phyloP scores from a whole-genome alignment of 2,113 vertebrate genomes.

The Petroica traversi region DNA sequence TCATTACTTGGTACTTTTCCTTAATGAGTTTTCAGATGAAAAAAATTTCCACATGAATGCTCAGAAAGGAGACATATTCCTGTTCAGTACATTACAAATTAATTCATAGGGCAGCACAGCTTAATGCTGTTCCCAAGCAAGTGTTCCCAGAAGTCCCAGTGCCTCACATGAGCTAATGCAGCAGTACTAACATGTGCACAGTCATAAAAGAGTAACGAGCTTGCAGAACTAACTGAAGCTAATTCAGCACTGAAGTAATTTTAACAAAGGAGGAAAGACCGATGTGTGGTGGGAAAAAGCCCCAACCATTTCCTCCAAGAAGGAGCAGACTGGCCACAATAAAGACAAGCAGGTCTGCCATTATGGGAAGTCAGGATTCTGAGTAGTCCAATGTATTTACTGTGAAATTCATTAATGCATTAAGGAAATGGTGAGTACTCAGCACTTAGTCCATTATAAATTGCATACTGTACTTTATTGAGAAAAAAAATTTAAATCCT shows the following conservation, averaged over 20 bases:
- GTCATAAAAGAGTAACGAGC: slow-evolving; percentile 45
- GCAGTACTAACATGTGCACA: not conserved
- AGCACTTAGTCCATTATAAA: not conserved
- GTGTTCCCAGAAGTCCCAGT: slow-evolving; percentile 6
- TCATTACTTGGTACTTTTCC: not conserved
- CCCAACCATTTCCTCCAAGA: not conserved
- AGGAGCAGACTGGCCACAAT: not conserved
- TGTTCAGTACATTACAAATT: slow-evolving; percentile 15
- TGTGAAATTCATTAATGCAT: not conserved
- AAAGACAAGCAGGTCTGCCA: not conserved
- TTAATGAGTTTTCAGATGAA: slow-evolving; percentile 38
- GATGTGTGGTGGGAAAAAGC: not conserved
- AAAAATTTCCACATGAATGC: slow-evolving; percentile 24
- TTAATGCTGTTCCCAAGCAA: slow-evolving; percentile 20
- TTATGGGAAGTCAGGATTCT: not conserved
- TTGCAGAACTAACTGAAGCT: slow-evolving; percentile 34
- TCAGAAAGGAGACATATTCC: slow-evolving; percentile 1
- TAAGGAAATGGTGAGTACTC: not conserved
- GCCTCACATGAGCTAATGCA: slow-evolving; percentile 23
- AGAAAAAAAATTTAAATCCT: not conserved
- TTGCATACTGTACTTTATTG: not conserved
- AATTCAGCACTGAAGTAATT: not conserved
- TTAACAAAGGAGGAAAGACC: not conserved
- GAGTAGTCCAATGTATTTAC: not conserved
- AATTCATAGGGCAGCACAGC: slow-evolving; percentile 9